Percentiles rank a stretch among this genome's conserved stretches.
Conservation (phyloP, 2,113 vertebrate species). For the Syngnathus typhle region DNA sequence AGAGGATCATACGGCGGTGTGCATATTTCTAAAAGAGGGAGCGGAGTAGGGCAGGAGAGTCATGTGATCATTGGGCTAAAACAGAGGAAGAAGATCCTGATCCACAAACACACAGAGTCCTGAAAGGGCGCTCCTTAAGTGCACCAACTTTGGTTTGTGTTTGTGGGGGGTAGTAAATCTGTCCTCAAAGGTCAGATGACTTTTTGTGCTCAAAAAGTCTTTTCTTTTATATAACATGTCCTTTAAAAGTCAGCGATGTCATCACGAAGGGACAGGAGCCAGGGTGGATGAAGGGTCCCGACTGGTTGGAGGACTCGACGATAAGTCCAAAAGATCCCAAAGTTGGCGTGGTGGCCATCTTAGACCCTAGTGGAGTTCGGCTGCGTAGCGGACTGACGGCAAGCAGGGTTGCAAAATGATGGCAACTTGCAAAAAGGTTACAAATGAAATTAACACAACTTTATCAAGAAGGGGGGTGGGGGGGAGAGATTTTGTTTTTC, state of each 20-base stretch:
- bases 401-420: background rate
- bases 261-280: background rate
- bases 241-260: background rate
- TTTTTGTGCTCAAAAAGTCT: background rate
- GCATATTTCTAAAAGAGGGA: slow-evolving; percentile 3
- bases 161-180: background rate
- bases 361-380: background rate
- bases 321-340: background rate
- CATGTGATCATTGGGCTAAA: slow-evolving; percentile 9
- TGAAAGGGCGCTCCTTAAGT: slow-evolving; percentile 15
- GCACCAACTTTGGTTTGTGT: slow-evolving; percentile 5
- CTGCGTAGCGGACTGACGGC: background rate
- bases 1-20: background rate
- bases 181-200: background rate
- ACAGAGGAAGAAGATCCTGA: background rate
- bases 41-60: slow-evolving; percentile 4
- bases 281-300: background rate
- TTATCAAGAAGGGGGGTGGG: too few species aligned
- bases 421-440: background rate
- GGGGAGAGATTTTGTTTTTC: too few species aligned
- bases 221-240: background rate
- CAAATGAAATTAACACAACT: background rate
- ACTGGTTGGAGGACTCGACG: background rate
- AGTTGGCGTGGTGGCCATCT: background rate
- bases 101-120: slow-evolving; percentile 11